A percentile compares a stretch with the other conserved stretches of the same genome.
phyloP scores from a whole-genome alignment of 2,888 invertebrate genomes.

The Lasioglossum zephyrum region DNA sequence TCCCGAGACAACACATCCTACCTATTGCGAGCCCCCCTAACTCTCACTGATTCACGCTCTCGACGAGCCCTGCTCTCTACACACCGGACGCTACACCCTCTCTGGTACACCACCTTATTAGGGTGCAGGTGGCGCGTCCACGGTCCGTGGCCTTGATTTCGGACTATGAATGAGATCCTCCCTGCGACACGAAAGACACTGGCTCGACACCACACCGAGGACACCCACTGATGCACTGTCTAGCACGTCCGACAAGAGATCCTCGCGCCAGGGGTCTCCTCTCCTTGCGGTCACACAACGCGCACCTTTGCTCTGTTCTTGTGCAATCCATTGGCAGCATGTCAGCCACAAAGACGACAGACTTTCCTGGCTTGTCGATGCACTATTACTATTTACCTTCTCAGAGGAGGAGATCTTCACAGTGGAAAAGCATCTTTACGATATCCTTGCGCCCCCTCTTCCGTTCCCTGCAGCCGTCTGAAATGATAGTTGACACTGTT shows the following conservation, averaged over 20 bases:
- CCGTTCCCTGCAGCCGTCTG: background rate
- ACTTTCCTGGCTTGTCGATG: background rate
- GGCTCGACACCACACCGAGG: background rate
- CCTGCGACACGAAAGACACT: slow-evolving; percentile 26
- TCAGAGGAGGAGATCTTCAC: background rate
- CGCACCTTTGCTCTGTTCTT: background rate
- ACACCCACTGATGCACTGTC: background rate
- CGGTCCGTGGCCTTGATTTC: slow-evolving; percentile 54
- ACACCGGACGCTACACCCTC: too few relatives aligned
- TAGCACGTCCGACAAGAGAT: background rate
- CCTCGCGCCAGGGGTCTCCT: background rate
- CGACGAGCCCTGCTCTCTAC: background rate
- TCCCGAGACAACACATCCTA: background rate
- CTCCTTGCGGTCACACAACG: background rate
- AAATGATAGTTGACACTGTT: background rate
- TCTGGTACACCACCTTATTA: slow-evolving; percentile 28
- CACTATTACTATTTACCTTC: background rate
- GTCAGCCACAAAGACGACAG: background rate
- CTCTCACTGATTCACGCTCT: background rate
- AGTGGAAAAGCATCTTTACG: too few relatives aligned
- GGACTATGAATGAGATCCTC: slow-evolving; percentile 56
- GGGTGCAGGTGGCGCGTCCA: slow-evolving; percentile 60
- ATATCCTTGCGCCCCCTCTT: background rate
- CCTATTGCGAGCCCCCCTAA: background rate
- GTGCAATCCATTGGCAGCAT: background rate